Base-by-base conservation (phyloP, 1,140 invertebrate genomes). In the Cyclina sinensis region DNA sequence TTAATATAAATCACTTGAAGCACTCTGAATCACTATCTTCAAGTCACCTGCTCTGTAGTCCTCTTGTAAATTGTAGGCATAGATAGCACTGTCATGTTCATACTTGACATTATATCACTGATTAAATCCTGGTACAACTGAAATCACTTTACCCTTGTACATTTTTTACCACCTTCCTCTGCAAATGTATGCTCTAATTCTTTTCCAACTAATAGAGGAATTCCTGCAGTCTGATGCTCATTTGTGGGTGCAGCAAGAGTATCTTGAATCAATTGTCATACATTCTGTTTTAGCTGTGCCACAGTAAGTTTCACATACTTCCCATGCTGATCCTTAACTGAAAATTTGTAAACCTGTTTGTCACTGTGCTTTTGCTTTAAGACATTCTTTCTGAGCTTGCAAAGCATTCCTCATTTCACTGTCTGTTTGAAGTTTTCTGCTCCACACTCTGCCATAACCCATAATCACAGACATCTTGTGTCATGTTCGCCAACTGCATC, bases 331-430 rank as follows among this genome's bases (percentile, higher is more conserved):
- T 70, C 18, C 32, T 43, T 68, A 14, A 54, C 32, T 39, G 73
- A 11, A 57, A 83, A 68, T 14, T 54, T 46, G 46, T 37, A 83
- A 24, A 83, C 39, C 1, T 46, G 24, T 3, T 54, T 54, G 11
- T 83, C 59, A 46, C 35, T 57, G 21, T 46, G 39, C 39, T 83
- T 62, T 68, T 83, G 80, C 54, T 46, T 54, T 3, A 83, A 27
- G 21, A 68, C 80, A 27, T 83, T 83, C 35, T 83, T 83, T 14
- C 43, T 83, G 59, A 11, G 39, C 59, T 37, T 83, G 57, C 32
- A 83, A 46, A 12, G 80, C 59, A 12, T 83, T 46, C 27, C 59
- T 83, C 37, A 46, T 83, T 35, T 83, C n/a, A 12, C 14, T 27
- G n/a, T 24, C 81, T 14, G 4, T 48, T 37, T 51, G 18, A 5